Percentiles rank a stretch among this genome's conserved stretches.
Evolutionary conservation across 1,140 invertebrate species (phyloP).

Genomic region (Batillaria attramentaria): DNA sequence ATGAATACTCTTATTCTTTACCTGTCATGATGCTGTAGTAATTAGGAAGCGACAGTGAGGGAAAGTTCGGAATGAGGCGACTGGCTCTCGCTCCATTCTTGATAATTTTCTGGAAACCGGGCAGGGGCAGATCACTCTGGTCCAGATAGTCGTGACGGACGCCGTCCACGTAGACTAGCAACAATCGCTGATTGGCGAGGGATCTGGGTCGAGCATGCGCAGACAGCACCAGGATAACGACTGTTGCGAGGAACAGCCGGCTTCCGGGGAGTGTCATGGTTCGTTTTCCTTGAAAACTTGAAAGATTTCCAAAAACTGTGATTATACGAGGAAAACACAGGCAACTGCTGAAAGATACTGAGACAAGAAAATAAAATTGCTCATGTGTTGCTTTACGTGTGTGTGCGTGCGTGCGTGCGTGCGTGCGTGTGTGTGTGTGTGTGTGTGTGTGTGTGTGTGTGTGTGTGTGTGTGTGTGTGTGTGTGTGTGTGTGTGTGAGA

Average conservation of each 20-base stretch:
- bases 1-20: too few species aligned
- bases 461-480: neutral
- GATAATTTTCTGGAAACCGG: conserved; percentile 56
- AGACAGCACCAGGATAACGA: neutral
- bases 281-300: too few species aligned
- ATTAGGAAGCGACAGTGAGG: conserved; percentile 67
- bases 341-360: too few species aligned
- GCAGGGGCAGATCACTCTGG: conserved; percentile 38
- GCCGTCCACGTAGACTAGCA: conserved; percentile 66
- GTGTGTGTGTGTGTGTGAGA: too few species aligned
- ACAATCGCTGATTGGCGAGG: conserved; percentile 47
- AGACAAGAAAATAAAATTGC: too few species aligned
- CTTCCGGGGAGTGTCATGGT: too few species aligned
- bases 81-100: conserved; percentile 53
- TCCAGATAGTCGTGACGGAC: conserved; percentile 67
- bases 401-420: neutral
- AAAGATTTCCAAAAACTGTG: too few species aligned
- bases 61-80: conserved; percentile 62
- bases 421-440: neutral
- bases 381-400: neutral
- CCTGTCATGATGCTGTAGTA: conserved; percentile 68
- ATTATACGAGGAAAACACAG: too few species aligned
- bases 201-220: neutral
- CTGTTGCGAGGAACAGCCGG: too few species aligned
- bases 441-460: neutral